phyloP scores from a whole-genome alignment of 1,140 invertebrate species.

The Eulimnadia texana region DNA sequence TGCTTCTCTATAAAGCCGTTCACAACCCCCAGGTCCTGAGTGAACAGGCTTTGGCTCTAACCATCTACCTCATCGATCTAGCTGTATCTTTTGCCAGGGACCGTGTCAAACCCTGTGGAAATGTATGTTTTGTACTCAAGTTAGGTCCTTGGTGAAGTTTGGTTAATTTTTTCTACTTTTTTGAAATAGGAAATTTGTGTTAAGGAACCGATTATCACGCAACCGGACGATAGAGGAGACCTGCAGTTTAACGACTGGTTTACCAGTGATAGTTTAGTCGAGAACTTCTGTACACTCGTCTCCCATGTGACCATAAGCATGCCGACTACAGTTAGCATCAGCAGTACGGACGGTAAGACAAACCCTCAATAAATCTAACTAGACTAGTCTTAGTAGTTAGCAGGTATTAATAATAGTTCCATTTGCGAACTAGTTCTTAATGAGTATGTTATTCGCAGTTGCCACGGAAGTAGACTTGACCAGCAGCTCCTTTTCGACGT shows the following conservation, averaged over 20 bases:
- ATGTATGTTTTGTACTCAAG: slow-evolving; percentile 19
- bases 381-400: too few relatives aligned
- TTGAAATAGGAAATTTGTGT: slow-evolving; percentile 10
- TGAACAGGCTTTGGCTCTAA: slow-evolving; percentile 69
- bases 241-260: slow-evolving; percentile 57
- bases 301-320: slow-evolving; percentile 42
- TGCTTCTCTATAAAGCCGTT: slow-evolving; percentile 67
- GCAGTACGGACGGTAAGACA: slow-evolving; percentile 33
- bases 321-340: slow-evolving; percentile 37
- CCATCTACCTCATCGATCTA: slow-evolving; percentile 74
- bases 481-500: background rate
- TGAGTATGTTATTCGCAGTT: background rate
- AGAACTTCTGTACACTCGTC: slow-evolving; percentile 61
- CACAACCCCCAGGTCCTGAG: slow-evolving; percentile 46
- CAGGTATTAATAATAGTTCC: too few relatives aligned
- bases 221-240: slow-evolving; percentile 30
- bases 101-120: slow-evolving; percentile 20
- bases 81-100: slow-evolving; percentile 48
- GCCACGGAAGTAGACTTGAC: slow-evolving; percentile 2
- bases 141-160: background rate
- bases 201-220: background rate
- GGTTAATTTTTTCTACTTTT: background rate
- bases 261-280: slow-evolving; percentile 53
- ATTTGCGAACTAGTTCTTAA: too few relatives aligned
- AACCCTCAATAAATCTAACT: background rate